Base-by-base conservation (phyloP, 2,113 vertebrate species). In the Ceyx cyanopectus region DNA sequence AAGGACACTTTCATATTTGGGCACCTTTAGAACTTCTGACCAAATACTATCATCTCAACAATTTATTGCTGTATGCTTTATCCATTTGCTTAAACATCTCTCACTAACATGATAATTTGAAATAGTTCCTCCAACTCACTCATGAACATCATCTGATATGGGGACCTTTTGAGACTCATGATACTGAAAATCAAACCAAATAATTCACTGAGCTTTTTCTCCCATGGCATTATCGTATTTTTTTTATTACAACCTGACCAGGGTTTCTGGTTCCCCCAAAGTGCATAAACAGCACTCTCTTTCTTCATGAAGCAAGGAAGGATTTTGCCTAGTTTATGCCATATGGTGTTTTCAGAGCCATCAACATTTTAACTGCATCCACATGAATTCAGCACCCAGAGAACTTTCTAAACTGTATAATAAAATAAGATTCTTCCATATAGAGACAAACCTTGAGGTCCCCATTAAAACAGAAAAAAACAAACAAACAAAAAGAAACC, bases 101-200 rank as follows among this genome's bases (percentile, higher is more conserved):
- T 81, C 9, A 69, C 13, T 45, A 67, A 19, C 22, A 18, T 9
- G 7, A n/a, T 87, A 8, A 46, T 81, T 74, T 81, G 46, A 87
- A 65, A 10, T 34, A 75, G 27, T 41, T 68, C n/a, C 34, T 90
- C 16, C 14, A 50, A 18, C 21, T 72, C 16, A 73, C 34, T 3
- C n/a, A 53, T 0, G 0, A 60, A 51, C 3, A 72, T 18, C 10
- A 54, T 21, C 10, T 54, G 46, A 54, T 18, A 53, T 0, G 41
- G 43, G 37, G 85, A 67, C 17, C 48, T 70, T 67, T 11, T 10
- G 87, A 45, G 15, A 24, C 22, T 21, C 32, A 13, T 51, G 32
- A 67, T 18, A 78, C 18, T 30, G 48, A 67, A 50, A 10, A 60
- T 5, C 19, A 76, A 75, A 63, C 10, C 7, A 63, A 87, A 58